Conservation (phyloP, 2,113 vertebrate genomes). For the Spheniscus mendiculus region DNA sequence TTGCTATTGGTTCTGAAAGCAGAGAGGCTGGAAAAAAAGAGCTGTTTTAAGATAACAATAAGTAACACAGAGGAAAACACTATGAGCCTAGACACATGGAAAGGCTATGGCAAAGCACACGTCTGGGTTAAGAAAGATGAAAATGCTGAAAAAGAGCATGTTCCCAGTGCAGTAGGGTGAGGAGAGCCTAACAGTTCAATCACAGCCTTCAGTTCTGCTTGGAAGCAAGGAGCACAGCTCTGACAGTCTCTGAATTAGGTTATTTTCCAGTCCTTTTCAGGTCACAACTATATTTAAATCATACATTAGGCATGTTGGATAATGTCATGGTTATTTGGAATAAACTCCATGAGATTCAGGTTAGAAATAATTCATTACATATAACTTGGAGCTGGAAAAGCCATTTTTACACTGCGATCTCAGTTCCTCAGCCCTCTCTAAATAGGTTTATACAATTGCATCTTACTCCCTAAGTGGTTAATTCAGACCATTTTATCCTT, state of each 20-base stretch:
- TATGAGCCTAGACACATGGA: background rate
- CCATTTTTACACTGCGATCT: background rate
- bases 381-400: background rate
- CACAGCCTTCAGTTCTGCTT: background rate
- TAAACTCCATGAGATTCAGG: background rate
- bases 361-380: background rate
- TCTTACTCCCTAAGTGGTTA: background rate
- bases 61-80: background rate
- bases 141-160: background rate
- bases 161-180: background rate
- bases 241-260: background rate
- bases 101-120: background rate
- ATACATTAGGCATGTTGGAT: background rate
- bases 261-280: background rate
- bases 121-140: background rate
- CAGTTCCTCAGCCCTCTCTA: background rate
- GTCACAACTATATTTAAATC: background rate
- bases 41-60: background rate
- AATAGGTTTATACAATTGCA: background rate
- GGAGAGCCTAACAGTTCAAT: background rate
- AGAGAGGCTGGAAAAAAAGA: background rate
- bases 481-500: background rate
- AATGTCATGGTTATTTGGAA: background rate
- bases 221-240: background rate
- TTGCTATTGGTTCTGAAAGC: background rate